phyloP scores from a whole-genome alignment of 2,113 vertebrate genomes.

The Neotoma lepida region DNA sequence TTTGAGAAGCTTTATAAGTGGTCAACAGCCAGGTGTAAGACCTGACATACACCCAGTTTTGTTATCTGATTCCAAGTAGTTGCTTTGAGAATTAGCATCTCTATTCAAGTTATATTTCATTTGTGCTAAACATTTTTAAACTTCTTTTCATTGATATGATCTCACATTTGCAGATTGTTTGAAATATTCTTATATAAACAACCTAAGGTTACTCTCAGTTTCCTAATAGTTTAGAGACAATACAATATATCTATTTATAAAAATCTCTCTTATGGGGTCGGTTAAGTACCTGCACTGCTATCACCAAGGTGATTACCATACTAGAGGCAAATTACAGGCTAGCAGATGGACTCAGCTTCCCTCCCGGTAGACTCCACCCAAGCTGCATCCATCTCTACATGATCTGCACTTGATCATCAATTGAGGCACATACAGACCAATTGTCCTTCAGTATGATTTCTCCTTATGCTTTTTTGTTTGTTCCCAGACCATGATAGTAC shows the following conservation, averaged over 20 bases:
- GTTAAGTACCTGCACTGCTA: background rate
- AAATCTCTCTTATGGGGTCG: background rate
- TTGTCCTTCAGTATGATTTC: background rate
- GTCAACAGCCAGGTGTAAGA: background rate
- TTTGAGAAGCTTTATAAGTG: background rate
- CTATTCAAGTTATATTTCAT: background rate
- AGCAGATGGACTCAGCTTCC: background rate
- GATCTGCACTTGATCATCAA: background rate
- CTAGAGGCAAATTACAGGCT: background rate
- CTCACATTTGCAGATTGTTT: background rate
- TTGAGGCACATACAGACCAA: background rate
- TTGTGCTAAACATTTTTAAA: conserved; percentile 26
- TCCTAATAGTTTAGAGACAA: background rate
- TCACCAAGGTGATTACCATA: background rate
- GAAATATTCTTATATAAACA: background rate
- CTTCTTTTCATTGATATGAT: background rate
- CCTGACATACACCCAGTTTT: background rate
- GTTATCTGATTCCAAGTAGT: background rate
- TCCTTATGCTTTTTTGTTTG: background rate
- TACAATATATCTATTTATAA: background rate
- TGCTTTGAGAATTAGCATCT: background rate
- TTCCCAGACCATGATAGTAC: background rate
- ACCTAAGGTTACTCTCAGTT: background rate
- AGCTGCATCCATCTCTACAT: background rate
- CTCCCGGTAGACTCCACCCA: background rate